Base-by-base conservation (phyloP, 2,888 invertebrate genomes). In the Scaptomyza parva region DNA sequence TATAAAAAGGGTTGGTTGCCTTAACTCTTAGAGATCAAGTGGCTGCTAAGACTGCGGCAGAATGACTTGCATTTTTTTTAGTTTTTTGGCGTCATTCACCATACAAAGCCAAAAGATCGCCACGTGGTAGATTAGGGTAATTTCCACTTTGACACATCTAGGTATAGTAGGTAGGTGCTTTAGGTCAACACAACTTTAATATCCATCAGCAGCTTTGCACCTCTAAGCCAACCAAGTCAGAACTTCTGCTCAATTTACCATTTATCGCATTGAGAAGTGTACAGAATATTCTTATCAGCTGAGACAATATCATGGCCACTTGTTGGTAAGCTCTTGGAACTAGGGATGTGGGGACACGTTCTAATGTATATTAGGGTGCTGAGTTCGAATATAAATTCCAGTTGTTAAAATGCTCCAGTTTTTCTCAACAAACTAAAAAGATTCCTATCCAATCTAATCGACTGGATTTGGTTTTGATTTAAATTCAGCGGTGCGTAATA, bases 271-370 rank as follows among this genome's bases (percentile, higher is more conserved):
- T 84, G 81, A 59, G 74, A 70, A 80, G 75, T 78, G 77, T 70
- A 64, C 70, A 76, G 85, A 87, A 88, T 86, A 87, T 86, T 76
- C 88, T 88, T 88, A 86, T 86, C 85, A 85, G 82, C 88, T 81
- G 76, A 84, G 66, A 78, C 69, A 65, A 74, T 84, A 87, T 78
- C 78, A 78, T 59, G 73, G 66, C 80, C 76, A 76, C 65, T 66
- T 86, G 82, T 33, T 33, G 33, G 5, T 33, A 1, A n/a, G 2
- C n/a, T 33, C n/a, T 33, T 33, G 4, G n/a, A 33, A 6, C n/a
- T 35, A 6, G 6, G n/a, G 0, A 33, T 6, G 12, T 8, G 7
- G 2, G 9, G 14, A 7, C 7, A 8, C 33, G n/a, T n/a, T 33
- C 2, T n/a, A n/a, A 30, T 30, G 30, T 30, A 30, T 30, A 30